Percentiles rank a stretch among this genome's conserved stretches.
phyloP scores from a whole-genome alignment of 2,797 vertebrate genomes.

The Ara ararauna region DNA sequence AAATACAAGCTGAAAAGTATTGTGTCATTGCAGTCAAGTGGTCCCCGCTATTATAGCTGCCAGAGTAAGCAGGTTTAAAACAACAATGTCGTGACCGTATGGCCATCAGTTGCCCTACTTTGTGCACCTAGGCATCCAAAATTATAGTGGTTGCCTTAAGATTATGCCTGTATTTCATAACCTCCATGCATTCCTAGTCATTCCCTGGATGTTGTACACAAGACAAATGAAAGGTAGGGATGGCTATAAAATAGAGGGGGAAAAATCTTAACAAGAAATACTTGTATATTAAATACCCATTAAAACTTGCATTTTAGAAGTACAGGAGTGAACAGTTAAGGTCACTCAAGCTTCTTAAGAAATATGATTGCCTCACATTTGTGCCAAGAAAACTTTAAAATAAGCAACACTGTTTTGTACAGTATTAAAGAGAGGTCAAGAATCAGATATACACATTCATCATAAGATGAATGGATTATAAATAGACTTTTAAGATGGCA shows the following conservation, averaged over 20 bases:
- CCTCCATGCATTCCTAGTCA: neutral
- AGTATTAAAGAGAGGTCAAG: neutral
- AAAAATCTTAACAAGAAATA: neutral
- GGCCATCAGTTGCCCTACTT: neutral
- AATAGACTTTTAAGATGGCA: conserved; percentile 43
- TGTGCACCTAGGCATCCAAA: neutral
- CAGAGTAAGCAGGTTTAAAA: neutral
- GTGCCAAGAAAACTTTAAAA: conserved; percentile 41
- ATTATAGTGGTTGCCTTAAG: neutral
- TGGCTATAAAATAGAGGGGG: neutral
- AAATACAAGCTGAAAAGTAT: neutral
- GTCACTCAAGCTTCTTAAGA: conserved; percentile 32
- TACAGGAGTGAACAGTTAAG: conserved; percentile 14
- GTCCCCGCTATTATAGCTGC: neutral
- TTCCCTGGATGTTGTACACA: neutral
- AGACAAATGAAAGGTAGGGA: neutral
- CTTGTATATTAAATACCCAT: neutral
- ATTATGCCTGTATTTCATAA: neutral
- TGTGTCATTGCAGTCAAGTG: neutral
- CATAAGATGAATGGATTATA: conserved; percentile 50
- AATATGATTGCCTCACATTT: neutral
- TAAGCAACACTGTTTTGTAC: neutral
- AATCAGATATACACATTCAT: conserved; percentile 33
- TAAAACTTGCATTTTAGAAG: neutral
- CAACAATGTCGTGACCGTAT: accelerated